phyloP scores from a whole-genome alignment of 2,888 invertebrate species.

The Cephus sareptanus region DNA sequence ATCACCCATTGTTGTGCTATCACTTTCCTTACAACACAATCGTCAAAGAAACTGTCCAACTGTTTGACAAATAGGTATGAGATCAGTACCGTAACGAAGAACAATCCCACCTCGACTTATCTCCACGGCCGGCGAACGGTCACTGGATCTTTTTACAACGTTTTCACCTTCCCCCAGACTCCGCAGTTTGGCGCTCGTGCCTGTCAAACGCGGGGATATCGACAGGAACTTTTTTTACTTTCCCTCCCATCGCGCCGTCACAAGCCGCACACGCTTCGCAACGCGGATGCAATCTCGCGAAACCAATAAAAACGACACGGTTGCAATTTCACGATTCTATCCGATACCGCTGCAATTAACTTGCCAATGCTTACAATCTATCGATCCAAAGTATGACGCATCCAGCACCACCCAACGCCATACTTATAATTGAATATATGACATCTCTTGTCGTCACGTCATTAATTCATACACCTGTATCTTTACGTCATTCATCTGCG shows the following conservation, averaged over 20 bases:
- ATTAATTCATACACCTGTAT: conserved; percentile 34
- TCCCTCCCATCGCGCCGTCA: not conserved
- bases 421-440: conserved; percentile 34
- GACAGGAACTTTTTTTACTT: conserved; percentile 17
- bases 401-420: conserved; percentile 30
- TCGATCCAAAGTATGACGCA: conserved; percentile 31
- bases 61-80: not conserved
- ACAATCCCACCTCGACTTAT: conserved; percentile 1
- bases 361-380: conserved; percentile 19
- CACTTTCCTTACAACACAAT: not conserved
- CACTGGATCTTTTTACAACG: conserved; percentile 20
- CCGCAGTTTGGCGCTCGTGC: conserved; percentile 12
- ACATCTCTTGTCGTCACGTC: conserved; percentile 11
- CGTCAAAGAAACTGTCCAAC: conserved; percentile 1
- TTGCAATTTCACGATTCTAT: not conserved
- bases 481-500: conserved; percentile 11
- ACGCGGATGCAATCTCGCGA: not conserved
- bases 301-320: not conserved
- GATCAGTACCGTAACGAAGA: not conserved
- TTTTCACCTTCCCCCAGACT: conserved; percentile 10
- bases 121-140: conserved; percentile 24
- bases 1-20: conserved; percentile 27
- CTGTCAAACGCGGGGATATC: conserved; percentile 25
- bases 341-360: conserved; percentile 5
- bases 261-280: not conserved